These are phyloP conservation scores for Heliocidaris tuberculata DNA, from an alignment of 35 echinoderm and acorn worm genomes.

Conservation along the genomic window DNA sequence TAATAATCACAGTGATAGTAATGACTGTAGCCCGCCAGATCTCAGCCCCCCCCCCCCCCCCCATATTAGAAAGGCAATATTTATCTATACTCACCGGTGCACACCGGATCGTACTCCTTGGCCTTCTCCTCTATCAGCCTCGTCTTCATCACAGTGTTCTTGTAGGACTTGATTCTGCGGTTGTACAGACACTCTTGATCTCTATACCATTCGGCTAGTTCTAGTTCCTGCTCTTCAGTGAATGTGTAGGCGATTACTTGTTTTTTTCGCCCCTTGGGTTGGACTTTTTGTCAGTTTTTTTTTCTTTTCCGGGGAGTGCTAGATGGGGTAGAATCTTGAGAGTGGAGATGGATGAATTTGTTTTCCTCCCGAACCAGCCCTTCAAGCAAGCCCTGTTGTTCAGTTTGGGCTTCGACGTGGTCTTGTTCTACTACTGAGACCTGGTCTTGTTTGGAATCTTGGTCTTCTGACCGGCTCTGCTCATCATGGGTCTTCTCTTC, in stretches of 20 bases:
- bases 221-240: neutral
- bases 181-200: slow-evolving; percentile 11
- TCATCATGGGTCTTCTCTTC: slow-evolving; percentile 14
- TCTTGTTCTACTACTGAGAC: neutral
- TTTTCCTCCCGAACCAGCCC: neutral
- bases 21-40: no score
- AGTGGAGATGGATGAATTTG: neutral
- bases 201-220: neutral
- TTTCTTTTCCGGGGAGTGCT: neutral
- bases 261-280: neutral
- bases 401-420: neutral
- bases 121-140: slow-evolving; percentile 6
- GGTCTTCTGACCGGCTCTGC: no score
- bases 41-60: no score
- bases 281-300: neutral
- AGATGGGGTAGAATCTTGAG: neutral
- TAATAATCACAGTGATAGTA: no score
- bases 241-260: neutral
- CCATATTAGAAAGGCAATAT: no score
- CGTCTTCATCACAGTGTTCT: neutral
- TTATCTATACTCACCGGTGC: neutral
- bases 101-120: neutral
- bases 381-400: neutral
- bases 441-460: no score
- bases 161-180: neutral